These are phyloP conservation scores for Littorina saxatilis DNA, from an alignment of 1,140 invertebrate species.

Conservation along the genomic window DNA sequence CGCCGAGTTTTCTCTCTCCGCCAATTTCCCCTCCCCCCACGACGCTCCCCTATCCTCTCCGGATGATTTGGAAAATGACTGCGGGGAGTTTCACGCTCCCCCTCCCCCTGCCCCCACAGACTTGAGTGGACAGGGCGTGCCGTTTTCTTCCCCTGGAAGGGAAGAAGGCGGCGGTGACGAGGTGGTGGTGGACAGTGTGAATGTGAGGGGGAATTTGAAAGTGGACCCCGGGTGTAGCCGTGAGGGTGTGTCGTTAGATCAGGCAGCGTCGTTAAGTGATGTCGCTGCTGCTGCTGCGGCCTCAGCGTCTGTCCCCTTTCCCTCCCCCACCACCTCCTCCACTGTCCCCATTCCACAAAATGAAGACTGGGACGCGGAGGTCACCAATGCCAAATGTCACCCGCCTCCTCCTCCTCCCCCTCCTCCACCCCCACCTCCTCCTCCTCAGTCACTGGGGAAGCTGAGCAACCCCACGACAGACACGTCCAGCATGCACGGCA, in stretches of 20 bases:
- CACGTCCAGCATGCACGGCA: too few species aligned
- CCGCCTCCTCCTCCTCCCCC: constrained; percentile 41
- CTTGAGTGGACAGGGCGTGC: background rate
- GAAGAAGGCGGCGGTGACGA: background rate
- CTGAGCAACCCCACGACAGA: background rate
- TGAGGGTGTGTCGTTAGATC: background rate
- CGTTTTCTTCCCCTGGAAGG: background rate
- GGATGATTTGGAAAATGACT: constrained; percentile 35
- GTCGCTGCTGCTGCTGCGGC: background rate
- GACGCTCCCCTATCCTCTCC: constrained; percentile 53
- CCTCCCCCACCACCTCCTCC: background rate
- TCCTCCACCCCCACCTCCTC: constrained; percentile 40
- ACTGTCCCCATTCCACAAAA: background rate
- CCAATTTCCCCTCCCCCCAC: constrained; percentile 52
- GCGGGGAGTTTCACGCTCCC: background rate
- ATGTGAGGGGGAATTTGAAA: background rate
- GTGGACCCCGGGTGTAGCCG: background rate
- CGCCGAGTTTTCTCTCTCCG: constrained; percentile 61
- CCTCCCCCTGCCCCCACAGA: background rate
- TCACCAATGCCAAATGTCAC: constrained; percentile 10
- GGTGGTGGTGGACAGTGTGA: background rate
- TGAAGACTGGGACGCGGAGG: constrained; percentile 24
- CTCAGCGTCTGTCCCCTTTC: background rate
- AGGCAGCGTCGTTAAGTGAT: background rate
- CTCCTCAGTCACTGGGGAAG: constrained; percentile 10